Percentiles rank a stretch among this genome's conserved stretches.
These are phyloP conservation scores for Diabrotica virgifera DNA, from an alignment of 1,140 invertebrate genomes.

Conservation along the genomic window DNA sequence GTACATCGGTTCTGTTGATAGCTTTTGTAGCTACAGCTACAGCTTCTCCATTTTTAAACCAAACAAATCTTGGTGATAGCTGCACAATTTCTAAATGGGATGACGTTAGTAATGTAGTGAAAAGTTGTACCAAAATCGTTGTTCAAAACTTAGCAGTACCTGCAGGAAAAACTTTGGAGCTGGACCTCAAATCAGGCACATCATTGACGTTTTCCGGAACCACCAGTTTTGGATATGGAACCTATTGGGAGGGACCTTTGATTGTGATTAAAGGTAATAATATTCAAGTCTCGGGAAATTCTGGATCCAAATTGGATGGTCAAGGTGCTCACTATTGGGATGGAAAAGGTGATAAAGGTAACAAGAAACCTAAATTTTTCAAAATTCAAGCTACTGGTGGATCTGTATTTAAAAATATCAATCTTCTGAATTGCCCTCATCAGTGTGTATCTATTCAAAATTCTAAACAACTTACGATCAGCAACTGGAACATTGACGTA, in stretches of 20 bases:
- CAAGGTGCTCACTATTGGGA: conserved; percentile 26
- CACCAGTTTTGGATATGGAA: conserved; percentile 18
- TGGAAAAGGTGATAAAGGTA: conserved; percentile 22
- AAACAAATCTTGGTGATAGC: neutral
- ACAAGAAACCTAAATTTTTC: conserved; percentile 25
- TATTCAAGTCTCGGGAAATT: conserved; percentile 13
- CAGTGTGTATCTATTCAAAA: conserved; percentile 23
- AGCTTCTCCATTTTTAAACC: no score
- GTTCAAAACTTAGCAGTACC: conserved; percentile 21
- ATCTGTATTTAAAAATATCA: conserved; percentile 19
- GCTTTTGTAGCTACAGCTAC: no score
- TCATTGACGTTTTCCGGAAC: conserved; percentile 24
- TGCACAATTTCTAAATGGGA: conserved; percentile 6
- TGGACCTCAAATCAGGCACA: conserved; percentile 11
- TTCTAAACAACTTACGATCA: conserved; percentile 15
- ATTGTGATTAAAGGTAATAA: conserved; percentile 18
- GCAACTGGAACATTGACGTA: conserved; percentile 21
- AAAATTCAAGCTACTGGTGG: conserved; percentile 24
- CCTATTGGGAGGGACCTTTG: conserved; percentile 23
- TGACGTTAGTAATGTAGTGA: conserved; percentile 12
- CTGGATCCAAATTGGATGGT: conserved; percentile 8
- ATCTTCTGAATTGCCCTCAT: conserved; percentile 25
- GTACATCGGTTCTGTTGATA: no score
- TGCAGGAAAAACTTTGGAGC: conserved; percentile 20
- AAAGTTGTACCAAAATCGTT: conserved; percentile 17